Conservation (phyloP, 1,140 invertebrate species). For the Monochamus saltuarius region DNA sequence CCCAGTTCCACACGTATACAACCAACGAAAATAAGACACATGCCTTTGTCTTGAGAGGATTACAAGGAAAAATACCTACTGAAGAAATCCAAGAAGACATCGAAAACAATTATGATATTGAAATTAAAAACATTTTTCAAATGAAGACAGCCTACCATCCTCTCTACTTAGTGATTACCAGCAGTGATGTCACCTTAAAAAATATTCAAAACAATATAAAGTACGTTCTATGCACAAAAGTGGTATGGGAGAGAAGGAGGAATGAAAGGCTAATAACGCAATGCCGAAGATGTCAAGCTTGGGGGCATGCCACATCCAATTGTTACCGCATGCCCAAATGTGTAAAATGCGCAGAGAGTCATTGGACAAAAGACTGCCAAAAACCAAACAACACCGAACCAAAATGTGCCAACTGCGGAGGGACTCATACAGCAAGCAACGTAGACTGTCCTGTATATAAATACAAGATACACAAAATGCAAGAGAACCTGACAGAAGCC, state of each 20-base stretch:
- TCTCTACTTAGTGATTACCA: neutral
- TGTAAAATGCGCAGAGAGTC: slow-evolving; percentile 45
- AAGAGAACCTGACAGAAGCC: neutral
- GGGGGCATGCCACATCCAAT: slow-evolving; percentile 43
- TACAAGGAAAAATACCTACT: neutral
- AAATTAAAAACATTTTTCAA: neutral
- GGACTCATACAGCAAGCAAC: neutral
- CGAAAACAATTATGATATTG: neutral
- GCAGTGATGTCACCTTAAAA: neutral
- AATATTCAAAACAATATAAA: neutral
- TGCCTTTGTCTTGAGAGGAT: neutral
- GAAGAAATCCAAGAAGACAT: neutral
- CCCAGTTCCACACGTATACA: too few relatives aligned
- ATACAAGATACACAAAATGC: neutral
- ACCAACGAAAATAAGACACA: too few relatives aligned
- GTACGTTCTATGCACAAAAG: neutral
- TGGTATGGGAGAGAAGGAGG: slow-evolving; percentile 34
- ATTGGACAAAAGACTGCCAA: slow-evolving; percentile 41
- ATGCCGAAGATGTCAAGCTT: slow-evolving; percentile 47
- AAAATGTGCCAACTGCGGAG: slow-evolving; percentile 39
- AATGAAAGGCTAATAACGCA: slow-evolving; percentile 37
- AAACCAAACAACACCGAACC: slow-evolving; percentile 30
- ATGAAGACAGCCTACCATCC: neutral
- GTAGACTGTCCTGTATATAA: neutral
- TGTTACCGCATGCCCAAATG: slow-evolving; percentile 39